Evolutionary conservation across 2,797 vertebrate species (phyloP).

Genomic region (Choloepus didactylus): DNA sequence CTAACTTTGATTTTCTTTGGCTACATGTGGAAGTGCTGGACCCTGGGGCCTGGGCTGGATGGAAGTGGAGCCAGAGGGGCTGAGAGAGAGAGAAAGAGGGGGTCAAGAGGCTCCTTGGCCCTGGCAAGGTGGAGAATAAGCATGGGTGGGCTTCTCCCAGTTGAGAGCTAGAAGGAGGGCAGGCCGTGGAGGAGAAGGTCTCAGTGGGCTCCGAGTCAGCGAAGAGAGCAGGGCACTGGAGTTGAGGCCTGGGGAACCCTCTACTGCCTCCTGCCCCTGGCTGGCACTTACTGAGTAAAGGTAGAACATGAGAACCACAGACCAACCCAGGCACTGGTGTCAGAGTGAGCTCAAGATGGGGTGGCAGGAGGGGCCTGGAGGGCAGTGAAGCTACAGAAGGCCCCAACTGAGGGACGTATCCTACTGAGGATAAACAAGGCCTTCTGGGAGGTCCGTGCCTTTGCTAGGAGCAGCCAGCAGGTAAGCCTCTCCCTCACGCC

Average conservation of each 20-base stretch:
- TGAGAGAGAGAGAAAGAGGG: neutral
- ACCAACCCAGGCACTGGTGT: neutral
- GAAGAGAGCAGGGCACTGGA: neutral
- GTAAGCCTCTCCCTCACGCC: neutral
- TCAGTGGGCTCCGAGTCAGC: neutral
- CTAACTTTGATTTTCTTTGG: neutral
- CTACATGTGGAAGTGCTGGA: neutral
- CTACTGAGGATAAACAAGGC: neutral
- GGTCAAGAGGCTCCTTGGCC: neutral
- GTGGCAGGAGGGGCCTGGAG: neutral
- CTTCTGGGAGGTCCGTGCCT: neutral
- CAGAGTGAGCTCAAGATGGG: neutral
- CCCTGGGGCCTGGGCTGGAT: neutral
- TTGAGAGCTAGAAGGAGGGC: neutral
- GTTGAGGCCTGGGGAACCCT: neutral
- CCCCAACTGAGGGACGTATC: neutral
- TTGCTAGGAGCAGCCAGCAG: neutral
- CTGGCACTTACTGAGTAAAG: neutral
- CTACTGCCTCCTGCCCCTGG: fast-evolving
- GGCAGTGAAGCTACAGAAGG: neutral
- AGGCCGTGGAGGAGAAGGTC: neutral
- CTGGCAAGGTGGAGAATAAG: neutral
- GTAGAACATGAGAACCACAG: neutral
- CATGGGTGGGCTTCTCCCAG: neutral
- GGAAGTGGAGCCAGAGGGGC: neutral